These are phyloP conservation scores for Sebastes oblongus DNA, from an alignment of 2,797 vertebrate genomes.

Conservation along the genomic window DNA sequence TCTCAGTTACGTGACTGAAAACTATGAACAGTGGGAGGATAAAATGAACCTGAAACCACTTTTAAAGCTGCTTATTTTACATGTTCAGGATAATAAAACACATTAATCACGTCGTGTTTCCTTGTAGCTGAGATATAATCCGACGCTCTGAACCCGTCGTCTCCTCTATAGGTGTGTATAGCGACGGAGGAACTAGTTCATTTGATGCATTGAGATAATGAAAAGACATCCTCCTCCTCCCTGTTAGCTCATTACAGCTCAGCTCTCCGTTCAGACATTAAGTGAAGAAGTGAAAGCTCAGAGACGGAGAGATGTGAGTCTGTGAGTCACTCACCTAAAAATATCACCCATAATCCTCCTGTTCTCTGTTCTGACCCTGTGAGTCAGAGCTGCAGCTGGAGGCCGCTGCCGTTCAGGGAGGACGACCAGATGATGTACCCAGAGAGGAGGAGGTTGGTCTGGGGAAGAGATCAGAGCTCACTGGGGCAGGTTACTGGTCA, in stretches of 20 bases:
- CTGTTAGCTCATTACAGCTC: slow-evolving; percentile 33
- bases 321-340: slow-evolving; percentile 73
- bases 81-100: no score
- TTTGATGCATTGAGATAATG: background rate
- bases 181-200: no score
- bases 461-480: background rate
- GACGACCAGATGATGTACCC: background rate
- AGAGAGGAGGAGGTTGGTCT: background rate
- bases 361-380: slow-evolving; percentile 59
- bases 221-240: background rate
- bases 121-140: no score
- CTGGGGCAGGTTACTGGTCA: background rate
- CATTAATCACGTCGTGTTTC: no score
- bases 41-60: no score
- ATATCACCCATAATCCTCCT: slow-evolving; percentile 51
- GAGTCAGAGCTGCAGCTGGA: slow-evolving; percentile 58
- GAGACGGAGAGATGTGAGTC: background rate
- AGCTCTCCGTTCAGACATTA: slow-evolving; percentile 23
- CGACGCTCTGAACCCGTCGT: no score
- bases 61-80: no score
- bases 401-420: slow-evolving; percentile 1
- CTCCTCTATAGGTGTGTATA: no score
- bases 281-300: slow-evolving; percentile 1
- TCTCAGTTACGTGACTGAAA: no score
- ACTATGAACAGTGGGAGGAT: no score